A percentile compares a stretch with the other conserved stretches of the same genome.
These are phyloP conservation scores for Papilio machaon DNA, from an alignment of 1,140 invertebrate genomes.

Conservation along the genomic window DNA sequence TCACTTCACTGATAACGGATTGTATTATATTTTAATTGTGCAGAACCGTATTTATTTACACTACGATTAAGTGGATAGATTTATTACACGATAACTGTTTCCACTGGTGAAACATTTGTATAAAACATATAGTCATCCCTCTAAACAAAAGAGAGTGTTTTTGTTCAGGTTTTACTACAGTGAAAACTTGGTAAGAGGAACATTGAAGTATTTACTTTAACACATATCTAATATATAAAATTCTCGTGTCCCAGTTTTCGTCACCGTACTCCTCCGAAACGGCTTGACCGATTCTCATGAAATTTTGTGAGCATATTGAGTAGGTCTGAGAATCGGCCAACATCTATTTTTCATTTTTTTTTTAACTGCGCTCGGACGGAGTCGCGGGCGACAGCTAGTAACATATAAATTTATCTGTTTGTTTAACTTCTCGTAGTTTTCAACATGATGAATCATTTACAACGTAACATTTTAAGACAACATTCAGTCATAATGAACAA, in stretches of 20 bases:
- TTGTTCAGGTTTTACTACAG: neutral
- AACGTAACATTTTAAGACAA: neutral
- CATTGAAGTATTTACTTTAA: neutral
- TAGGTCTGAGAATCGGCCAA: no score
- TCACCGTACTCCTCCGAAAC: no score
- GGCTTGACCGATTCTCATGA: no score
- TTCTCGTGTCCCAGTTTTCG: no score
- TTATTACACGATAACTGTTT: neutral
- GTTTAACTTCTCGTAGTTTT: neutral
- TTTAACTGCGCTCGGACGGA: no score
- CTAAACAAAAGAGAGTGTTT: neutral
- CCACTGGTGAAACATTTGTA: neutral
- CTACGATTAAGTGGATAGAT: neutral
- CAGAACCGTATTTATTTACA: slow-evolving; percentile 19
- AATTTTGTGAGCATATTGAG: no score
- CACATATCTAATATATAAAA: no score
- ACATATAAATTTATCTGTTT: neutral
- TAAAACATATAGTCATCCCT: neutral
- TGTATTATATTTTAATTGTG: slow-evolving; percentile 32
- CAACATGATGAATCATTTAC: neutral
- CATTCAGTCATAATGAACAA: neutral
- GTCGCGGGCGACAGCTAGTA: no score
- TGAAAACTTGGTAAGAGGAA: neutral
- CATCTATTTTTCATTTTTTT: no score
- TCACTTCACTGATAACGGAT: slow-evolving; percentile 18